Evolutionary conservation across 2,797 vertebrate species (phyloP), one percentile per base, ranked within the genome.

Genomic region (Acrossocheilus fasciatus): DNA sequence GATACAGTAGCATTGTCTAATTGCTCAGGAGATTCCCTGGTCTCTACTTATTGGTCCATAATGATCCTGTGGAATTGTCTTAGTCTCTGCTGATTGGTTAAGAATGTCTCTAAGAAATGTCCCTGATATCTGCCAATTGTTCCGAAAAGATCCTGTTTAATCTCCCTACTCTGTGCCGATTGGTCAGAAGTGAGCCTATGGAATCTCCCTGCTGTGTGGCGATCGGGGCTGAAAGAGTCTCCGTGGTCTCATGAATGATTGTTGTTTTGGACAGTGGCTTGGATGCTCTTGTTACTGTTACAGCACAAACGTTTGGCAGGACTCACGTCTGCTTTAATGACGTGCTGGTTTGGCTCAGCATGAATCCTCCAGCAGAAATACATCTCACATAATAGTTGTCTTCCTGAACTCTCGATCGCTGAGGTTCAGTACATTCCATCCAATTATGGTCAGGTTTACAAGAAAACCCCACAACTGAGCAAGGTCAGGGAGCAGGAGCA

Each of bases 381-480:
- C n/a, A 83, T 75, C 84, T 83, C 79, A 82, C 81, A 75, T 87
- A 82, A 85, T 86, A 90, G 54, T 64, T 87, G 84, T 90, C 86
- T 77, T 89, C 76, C 81, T 90, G 87, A 90, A 89, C 86, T 87
- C 83, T 72, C 68, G 47, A 84, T 85, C 70, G 47, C 59, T 80
- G 81, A 76, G 81, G 68, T 81, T 83, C 50, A n/a, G 83, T 82
- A 64, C 69, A 82, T 86, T 89, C 74, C 64, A 86, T 69, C 45
- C 83, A 83, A 86, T 87, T 89, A 89, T 85, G 83, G 70, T 75
- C 77, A 69, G 54, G 69, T 73, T 47, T 75, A 43, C 82, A 50
- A 86, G 78, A 80, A 70, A 76, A 84, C 30, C 72, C 54, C 41
- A 88, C 66, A 87, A 79, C 59, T 76, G 64, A 76, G 62, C 12